phyloP scores from a whole-genome alignment of 2,797 vertebrate species.

The Mus minutoides region DNA sequence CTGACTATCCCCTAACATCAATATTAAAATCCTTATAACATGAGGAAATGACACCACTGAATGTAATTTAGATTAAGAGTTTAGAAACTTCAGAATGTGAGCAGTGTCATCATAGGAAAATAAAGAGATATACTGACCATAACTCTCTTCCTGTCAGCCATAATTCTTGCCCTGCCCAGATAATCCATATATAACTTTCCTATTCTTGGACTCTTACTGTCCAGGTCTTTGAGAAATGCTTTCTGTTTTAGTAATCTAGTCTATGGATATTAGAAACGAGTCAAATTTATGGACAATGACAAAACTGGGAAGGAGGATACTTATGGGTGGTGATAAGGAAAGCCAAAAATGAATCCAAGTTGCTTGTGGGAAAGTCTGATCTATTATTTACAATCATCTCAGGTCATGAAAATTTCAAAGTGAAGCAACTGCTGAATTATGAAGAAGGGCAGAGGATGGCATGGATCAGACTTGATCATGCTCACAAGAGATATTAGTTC shows the following conservation, averaged over 20 bases:
- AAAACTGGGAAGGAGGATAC: neutral
- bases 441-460: neutral
- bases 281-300: neutral
- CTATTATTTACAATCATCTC: neutral
- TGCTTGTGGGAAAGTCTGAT: neutral
- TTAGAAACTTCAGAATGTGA: neutral
- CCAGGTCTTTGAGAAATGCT: neutral
- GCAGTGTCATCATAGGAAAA: neutral
- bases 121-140: neutral
- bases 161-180: fast-evolving
- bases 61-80: neutral
- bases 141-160: neutral
- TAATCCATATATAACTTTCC: neutral
- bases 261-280: neutral
- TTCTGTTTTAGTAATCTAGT: neutral
- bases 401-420: neutral
- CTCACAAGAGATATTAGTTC: neutral
- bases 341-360: neutral
- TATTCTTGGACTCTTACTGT: neutral
- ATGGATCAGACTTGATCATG: neutral
- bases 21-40: neutral
- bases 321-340: neutral
- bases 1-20: neutral
- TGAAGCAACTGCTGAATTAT: neutral
- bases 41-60: neutral